Percentiles rank a stretch among this genome's conserved stretches.
Evolutionary conservation across 2,113 vertebrate species (phyloP).

Genomic region (Phrynosoma blainvillii): DNA sequence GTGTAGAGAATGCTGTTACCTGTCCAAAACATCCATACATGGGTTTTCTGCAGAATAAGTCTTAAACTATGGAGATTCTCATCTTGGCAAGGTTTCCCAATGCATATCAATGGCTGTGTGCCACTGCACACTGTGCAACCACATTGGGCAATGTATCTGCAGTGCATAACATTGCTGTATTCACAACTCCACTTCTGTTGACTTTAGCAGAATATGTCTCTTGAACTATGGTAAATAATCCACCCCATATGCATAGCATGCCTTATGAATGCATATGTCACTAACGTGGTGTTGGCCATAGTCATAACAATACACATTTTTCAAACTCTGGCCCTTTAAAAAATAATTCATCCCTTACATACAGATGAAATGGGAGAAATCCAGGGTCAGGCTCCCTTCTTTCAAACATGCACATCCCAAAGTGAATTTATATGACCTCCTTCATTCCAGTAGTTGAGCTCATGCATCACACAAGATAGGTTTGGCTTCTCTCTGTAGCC

Average conservation of each 20-base stretch:
- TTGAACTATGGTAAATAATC: too few species aligned
- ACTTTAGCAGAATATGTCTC: too few species aligned
- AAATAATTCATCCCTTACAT: background rate
- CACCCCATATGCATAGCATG: too few species aligned
- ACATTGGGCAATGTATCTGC: background rate
- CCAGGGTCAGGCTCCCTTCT: background rate
- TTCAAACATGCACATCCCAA: background rate
- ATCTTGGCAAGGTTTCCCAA: too few species aligned
- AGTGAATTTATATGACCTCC: constrained; percentile 14
- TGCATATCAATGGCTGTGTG: background rate
- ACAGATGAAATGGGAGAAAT: background rate
- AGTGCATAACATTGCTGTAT: background rate
- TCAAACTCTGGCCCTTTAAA: background rate
- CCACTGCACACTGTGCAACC: too few species aligned
- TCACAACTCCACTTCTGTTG: too few species aligned
- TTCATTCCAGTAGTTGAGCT: constrained; percentile 29
- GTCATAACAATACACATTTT: background rate
- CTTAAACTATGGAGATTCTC: too few species aligned
- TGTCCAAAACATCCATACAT: too few species aligned
- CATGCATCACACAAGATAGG: constrained; percentile 39
- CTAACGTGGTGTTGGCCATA: background rate
- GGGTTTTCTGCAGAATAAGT: too few species aligned
- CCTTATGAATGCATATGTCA: too few species aligned
- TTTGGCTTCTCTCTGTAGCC: constrained; percentile 42
- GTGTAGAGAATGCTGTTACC: too few species aligned